Percentiles rank a stretch among this genome's conserved stretches.
phyloP scores from a whole-genome alignment of 1,140 invertebrate genomes.

The Meteorus sp. region DNA sequence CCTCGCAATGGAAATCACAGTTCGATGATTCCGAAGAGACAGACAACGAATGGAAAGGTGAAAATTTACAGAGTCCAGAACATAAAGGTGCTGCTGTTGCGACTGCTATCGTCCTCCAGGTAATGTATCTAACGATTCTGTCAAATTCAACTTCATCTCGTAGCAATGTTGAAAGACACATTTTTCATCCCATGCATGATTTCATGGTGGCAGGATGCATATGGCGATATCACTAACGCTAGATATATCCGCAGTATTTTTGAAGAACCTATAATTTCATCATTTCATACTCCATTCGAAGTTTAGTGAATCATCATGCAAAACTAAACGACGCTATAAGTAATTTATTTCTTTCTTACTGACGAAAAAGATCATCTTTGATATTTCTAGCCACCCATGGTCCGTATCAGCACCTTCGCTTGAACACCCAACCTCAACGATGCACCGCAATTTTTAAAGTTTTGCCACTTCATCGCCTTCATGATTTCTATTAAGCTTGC shows the following conservation, averaged over 20 bases:
- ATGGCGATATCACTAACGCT: no score
- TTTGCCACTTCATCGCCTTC: conserved; percentile 20
- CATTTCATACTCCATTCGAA: not conserved
- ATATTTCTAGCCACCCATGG: conserved; percentile 40
- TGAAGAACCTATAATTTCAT: not conserved
- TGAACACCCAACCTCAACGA: conserved; percentile 33
- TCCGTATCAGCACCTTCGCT: conserved; percentile 33
- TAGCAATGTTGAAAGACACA: conserved; percentile 24
- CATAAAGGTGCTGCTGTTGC: conserved; percentile 57
- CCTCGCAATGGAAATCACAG: conserved; percentile 91
- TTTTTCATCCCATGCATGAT: no score
- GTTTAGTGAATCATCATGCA: not conserved
- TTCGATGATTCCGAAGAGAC: conserved; percentile 93
- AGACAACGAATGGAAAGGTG: conserved; percentile 90
- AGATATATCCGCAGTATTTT: not conserved
- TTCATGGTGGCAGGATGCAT: no score
- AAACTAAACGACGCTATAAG: not conserved
- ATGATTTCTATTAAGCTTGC: conserved; percentile 10
- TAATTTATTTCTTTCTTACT: not conserved
- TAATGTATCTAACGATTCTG: conserved; percentile 26
- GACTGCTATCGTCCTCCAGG: conserved; percentile 48
- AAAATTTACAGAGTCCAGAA: conserved; percentile 72
- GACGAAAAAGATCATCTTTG: conserved; percentile 28
- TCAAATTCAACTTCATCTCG: conserved; percentile 17
- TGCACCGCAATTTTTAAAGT: conserved; percentile 30